These are phyloP conservation scores for Aselliscus stoliczkanus DNA, from an alignment of 2,797 vertebrate species.

Conservation along the genomic window DNA sequence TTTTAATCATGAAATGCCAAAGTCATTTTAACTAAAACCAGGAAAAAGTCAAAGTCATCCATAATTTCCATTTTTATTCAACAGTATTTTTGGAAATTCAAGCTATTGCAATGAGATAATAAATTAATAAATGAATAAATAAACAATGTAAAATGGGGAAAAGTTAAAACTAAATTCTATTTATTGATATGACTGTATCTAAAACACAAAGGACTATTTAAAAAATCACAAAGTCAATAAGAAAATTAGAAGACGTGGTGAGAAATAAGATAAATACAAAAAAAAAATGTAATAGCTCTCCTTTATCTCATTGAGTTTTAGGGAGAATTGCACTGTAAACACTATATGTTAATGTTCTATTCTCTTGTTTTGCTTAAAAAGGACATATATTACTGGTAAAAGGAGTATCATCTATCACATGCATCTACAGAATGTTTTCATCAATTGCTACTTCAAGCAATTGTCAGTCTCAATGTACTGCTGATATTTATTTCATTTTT, in stretches of 20 bases:
- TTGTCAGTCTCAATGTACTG: not conserved
- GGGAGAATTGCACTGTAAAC: not conserved
- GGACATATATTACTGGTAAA: not conserved
- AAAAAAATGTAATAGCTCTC: not conserved
- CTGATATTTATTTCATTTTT: constrained; percentile 3
- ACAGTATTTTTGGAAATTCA: not conserved
- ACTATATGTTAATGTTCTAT: not conserved
- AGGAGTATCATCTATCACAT: not conserved
- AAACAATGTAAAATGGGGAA: not conserved
- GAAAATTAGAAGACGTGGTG: not conserved
- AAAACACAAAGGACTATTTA: constrained; percentile 9
- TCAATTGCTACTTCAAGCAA: not conserved
- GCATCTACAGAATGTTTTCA: not conserved
- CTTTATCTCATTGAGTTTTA: not conserved
- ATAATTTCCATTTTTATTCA: not conserved
- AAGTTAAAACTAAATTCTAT: constrained; percentile 1
- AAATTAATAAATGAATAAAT: not conserved
- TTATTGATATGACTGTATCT: not conserved
- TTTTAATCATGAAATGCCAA: constrained; percentile 9
- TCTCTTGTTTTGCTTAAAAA: constrained; percentile 13
- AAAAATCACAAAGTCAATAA: constrained; percentile 21
- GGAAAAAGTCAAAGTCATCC: not conserved
- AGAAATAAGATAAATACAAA: not conserved
- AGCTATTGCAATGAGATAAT: not conserved
- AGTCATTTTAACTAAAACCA: not conserved